Conservation (phyloP, 2,888 invertebrate genomes). For the Caenorhabditis sp. region DNA sequence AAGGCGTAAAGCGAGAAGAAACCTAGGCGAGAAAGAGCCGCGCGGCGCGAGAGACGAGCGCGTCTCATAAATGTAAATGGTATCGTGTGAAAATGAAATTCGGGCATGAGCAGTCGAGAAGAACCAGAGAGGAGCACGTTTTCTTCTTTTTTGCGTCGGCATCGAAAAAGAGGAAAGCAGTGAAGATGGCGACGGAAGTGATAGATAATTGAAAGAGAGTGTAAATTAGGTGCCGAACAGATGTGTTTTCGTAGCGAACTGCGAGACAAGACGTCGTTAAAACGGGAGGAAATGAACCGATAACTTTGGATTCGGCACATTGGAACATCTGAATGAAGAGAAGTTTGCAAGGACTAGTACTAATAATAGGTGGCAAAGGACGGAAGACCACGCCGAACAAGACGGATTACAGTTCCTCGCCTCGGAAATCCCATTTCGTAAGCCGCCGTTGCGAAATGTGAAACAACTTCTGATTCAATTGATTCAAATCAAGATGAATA, state of each 20-base stretch:
- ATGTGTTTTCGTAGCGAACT: constrained; percentile 31
- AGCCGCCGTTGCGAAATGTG: no score
- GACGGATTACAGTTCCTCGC: no score
- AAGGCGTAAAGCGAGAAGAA: constrained; percentile 30
- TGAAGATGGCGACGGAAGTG: constrained; percentile 7
- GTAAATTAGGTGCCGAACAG: constrained; percentile 39
- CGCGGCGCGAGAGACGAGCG: constrained; percentile 12
- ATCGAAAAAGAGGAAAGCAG: constrained; percentile 1
- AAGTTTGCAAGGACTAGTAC: no score
- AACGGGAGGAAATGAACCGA: constrained; percentile 6
- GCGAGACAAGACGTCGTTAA: neutral
- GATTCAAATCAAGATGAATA: no score
- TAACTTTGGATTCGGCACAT: no score
- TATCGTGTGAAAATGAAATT: constrained; percentile 57
- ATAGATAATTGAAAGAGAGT: constrained; percentile 23
- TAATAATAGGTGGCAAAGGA: no score
- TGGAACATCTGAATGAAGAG: no score
- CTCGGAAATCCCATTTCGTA: no score
- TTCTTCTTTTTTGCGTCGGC: neutral
- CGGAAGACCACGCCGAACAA: no score
- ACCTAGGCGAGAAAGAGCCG: constrained; percentile 28
- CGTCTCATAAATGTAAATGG: constrained; percentile 56
- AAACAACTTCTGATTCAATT: no score
- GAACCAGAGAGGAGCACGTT: constrained; percentile 3
- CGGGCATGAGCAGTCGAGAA: constrained; percentile 11